A percentile compares a stretch with the other conserved stretches of the same genome.
phyloP scores from a whole-genome alignment of 2,888 invertebrate genomes.

The Cerastis rubricosa region DNA sequence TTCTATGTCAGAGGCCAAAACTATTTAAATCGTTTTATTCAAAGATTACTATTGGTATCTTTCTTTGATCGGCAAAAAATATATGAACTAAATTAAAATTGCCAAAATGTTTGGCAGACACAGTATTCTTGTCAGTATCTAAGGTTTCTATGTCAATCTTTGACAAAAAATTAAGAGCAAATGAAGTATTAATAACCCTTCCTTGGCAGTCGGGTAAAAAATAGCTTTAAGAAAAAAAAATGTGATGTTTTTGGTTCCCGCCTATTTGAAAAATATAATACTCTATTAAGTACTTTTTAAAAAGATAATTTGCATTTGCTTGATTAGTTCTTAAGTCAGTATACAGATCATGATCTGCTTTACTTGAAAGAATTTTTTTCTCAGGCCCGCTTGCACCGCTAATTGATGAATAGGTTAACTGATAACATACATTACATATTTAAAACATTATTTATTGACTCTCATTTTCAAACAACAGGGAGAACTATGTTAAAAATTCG shows the following conservation, averaged over 20 bases:
- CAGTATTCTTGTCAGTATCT: not conserved
- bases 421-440: not conserved
- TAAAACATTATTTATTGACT: not conserved
- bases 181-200: not conserved
- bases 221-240: conserved; percentile 3
- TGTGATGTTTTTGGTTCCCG: conserved; percentile 24
- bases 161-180: not conserved
- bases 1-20: not conserved
- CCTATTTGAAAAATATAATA: conserved; percentile 10
- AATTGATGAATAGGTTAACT: not conserved
- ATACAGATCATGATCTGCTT: not conserved
- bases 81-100: not conserved
- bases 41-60: not conserved
- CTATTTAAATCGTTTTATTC: not conserved
- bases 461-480: not conserved
- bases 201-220: not conserved
- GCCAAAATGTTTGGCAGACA: not conserved
- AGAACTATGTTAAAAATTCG: not conserved
- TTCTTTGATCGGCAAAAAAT: not conserved
- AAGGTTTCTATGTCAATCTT: not conserved
- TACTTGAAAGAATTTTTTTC: conserved; percentile 1
- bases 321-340: conserved; percentile 7
- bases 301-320: conserved; percentile 1
- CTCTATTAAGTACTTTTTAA: conserved; percentile 15
- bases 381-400: not conserved